Conservation (phyloP, 2,113 vertebrate genomes). For the Ctenomys sociabilis region DNA sequence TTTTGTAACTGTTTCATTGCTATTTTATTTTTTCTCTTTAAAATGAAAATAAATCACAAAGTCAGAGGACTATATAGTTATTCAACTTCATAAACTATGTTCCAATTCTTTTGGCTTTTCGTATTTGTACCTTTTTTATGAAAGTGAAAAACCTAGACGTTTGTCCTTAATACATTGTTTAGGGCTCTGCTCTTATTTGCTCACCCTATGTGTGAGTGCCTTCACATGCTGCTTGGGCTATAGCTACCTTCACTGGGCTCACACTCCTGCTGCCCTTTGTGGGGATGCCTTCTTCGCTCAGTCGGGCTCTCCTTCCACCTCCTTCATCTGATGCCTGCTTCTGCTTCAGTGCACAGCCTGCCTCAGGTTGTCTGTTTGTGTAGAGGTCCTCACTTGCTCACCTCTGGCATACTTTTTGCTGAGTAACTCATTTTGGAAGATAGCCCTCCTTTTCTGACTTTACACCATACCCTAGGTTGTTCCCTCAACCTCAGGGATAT, state of each 20-base stretch:
- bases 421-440: not conserved
- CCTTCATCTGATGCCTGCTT: not conserved
- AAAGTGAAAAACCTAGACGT: not conserved
- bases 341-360: not conserved
- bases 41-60: not conserved
- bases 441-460: not conserved
- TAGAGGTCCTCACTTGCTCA: not conserved
- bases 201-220: not conserved
- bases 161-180: not conserved
- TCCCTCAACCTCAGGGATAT: not conserved
- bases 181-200: not conserved
- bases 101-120: not conserved
- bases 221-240: not conserved
- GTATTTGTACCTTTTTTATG: not conserved
- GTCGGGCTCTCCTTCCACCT: not conserved
- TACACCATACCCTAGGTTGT: not conserved
- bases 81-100: not conserved
- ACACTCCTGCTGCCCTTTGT: not conserved
- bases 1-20: no score
- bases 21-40: no score
- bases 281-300: not conserved
- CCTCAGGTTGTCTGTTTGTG: not conserved
- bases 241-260: no score
- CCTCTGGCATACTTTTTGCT: not conserved
- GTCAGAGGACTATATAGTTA: not conserved